A percentile compares a stretch with the other conserved stretches of the same genome.
Conservation (phyloP, 2,113 vertebrate genomes). For the Tragelaphus imberbis region DNA sequence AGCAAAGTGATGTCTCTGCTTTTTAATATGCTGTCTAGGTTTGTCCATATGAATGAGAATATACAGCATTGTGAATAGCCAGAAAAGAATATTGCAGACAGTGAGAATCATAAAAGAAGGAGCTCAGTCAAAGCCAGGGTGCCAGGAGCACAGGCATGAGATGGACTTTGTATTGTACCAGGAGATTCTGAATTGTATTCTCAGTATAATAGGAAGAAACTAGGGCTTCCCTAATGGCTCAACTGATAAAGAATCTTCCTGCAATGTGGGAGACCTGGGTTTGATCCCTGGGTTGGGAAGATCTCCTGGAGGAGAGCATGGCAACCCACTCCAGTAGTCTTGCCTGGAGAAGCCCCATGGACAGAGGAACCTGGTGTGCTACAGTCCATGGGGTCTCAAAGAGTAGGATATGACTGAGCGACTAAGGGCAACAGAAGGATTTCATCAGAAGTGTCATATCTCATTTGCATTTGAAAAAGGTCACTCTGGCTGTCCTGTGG, state of each 20-base stretch:
- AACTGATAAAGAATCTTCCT: not conserved
- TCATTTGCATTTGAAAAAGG: constrained; percentile 39
- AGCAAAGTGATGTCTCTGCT: not conserved
- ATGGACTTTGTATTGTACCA: not conserved
- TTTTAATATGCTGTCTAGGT: not conserved
- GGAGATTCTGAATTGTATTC: not conserved
- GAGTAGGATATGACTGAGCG: not conserved
- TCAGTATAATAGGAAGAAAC: not conserved
- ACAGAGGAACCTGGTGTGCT: not conserved
- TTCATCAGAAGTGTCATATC: not conserved
- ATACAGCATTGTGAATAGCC: not conserved
- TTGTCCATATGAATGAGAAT: not conserved
- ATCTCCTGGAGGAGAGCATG: not conserved
- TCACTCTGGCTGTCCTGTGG: not conserved
- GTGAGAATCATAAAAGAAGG: not conserved
- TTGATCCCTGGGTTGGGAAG: not conserved
- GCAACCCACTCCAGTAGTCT: not conserved
- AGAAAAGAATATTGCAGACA: not conserved
- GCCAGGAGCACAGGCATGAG: not conserved
- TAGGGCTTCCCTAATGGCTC: not conserved
- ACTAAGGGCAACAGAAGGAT: not conserved
- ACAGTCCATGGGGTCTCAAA: not conserved
- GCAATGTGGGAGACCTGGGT: not conserved
- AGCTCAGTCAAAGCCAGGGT: too few species aligned
- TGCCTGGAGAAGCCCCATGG: not conserved